These are phyloP conservation scores for Brachionus paranguensis DNA, from an alignment of 1,140 invertebrate genomes.

Conservation along the genomic window DNA sequence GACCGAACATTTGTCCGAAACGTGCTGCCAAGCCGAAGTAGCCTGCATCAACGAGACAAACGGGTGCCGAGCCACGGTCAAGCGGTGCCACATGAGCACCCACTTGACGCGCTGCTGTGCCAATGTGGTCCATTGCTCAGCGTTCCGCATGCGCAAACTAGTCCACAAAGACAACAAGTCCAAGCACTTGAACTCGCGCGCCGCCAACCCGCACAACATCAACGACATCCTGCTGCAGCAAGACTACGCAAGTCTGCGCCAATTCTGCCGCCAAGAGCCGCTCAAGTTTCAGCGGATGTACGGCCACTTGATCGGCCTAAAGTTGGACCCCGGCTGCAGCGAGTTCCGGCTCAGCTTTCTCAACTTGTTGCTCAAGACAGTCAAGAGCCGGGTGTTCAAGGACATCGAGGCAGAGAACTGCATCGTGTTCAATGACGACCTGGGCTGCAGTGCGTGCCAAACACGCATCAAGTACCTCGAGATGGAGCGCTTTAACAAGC, in stretches of 20 bases:
- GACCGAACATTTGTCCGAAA: background rate
- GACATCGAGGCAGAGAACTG: conserved; percentile 38
- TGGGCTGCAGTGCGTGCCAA: conserved; percentile 25
- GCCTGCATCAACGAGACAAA: background rate
- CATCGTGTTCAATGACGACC: conserved; percentile 34
- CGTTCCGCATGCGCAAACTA: conserved; percentile 19
- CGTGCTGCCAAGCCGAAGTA: background rate
- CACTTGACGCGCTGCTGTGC: background rate
- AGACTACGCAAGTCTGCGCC: background rate
- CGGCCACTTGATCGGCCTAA: conserved; percentile 11
- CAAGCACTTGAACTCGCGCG: background rate
- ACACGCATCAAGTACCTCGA: conserved; percentile 24
- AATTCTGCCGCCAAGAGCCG: background rate
- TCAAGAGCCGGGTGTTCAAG: conserved; percentile 23
- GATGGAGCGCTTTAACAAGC: conserved; percentile 12
- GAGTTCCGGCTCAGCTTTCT: conserved; percentile 9
- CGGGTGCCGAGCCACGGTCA: background rate
- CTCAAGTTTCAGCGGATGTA: conserved; percentile 25
- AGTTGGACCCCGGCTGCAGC: background rate
- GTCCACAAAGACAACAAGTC: background rate
- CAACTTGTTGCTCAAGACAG: background rate
- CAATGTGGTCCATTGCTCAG: background rate
- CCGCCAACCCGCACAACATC: background rate
- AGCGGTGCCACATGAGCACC: background rate
- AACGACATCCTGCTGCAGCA: background rate